A percentile compares a stretch with the other conserved stretches of the same genome.
Evolutionary conservation across 1,140 invertebrate genomes (phyloP).

Genomic region (Agrypnia vestita): DNA sequence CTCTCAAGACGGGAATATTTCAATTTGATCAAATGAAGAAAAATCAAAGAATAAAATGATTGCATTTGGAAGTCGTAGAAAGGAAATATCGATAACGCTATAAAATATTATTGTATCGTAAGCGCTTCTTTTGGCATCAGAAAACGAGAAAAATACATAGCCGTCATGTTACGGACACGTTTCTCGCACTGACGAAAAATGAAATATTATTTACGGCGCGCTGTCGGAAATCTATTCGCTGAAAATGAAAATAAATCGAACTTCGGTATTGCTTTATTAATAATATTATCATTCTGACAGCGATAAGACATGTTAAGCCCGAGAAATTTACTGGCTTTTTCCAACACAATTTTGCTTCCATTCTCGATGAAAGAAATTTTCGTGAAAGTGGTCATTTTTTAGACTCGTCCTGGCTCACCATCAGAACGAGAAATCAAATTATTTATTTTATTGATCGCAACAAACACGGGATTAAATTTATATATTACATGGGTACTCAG

Average conservation of each 20-base stretch:
- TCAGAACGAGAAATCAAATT: no score
- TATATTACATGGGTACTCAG: no score
- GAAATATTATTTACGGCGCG: slow-evolving; percentile 26
- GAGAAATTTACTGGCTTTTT: background rate
- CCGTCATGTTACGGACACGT: slow-evolving; percentile 34
- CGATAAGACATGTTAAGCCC: slow-evolving; percentile 24
- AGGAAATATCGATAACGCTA: slow-evolving; percentile 15
- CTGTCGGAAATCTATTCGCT: slow-evolving; percentile 18
- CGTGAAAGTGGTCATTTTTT: no score
- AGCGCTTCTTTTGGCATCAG: slow-evolving; percentile 3
- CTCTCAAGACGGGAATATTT: no score
- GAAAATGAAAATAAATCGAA: slow-evolving; percentile 25
- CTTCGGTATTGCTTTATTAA: slow-evolving; percentile 25
- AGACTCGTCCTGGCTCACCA: no score
- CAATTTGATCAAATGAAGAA: no score
- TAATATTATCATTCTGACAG: slow-evolving; percentile 34
- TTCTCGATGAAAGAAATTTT: no score
- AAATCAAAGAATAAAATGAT: slow-evolving; percentile 1
- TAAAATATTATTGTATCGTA: slow-evolving; percentile 32
- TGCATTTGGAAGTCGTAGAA: background rate
- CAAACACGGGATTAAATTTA: no score
- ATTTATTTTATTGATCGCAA: no score
- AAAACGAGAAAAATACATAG: slow-evolving; percentile 25
- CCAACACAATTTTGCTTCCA: no score
- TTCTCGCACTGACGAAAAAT: slow-evolving; percentile 27